Evolutionary conservation across 2,797 vertebrate genomes (phyloP), one percentile per base, ranked within the genome.

Genomic region (Muscicapa comitata): DNA sequence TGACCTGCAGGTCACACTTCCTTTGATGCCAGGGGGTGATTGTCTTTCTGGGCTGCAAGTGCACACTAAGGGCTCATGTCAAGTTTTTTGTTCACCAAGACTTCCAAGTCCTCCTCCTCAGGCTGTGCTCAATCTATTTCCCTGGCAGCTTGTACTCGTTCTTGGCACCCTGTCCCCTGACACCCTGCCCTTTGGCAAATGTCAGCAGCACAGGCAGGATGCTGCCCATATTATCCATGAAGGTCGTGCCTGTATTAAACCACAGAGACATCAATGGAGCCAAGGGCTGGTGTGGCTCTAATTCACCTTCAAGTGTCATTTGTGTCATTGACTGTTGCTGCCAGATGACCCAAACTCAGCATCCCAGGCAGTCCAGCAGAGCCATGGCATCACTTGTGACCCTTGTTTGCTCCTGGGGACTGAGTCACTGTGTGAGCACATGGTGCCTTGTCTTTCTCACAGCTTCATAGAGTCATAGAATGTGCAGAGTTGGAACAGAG

Each of bases 151-250:
- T 24, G 3, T 42, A 28, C 10, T n/a, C 10, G 2, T 37, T 37
- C n/a, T 21, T 8, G 7, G 23, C 18, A 29, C 9, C 2, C 10
- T 45, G 35, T 5, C 6, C 10, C 21, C 33, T 6, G 9, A 23
- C 13, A 19, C 9, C 13, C 16, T 67, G 28, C 4, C 21, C 29
- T n/a, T 45, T 25, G 37, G 55, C 17, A 1, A 3, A 38, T 1
- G 1, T 5, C 2, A 13, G 7, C n/a, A 47, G 20, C 0, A 0
- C 7, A 12, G n/a, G 29, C 38, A 73, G n/a, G n/a, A 18, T 45
- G 29, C 23, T 0, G 0, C 6, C 40, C 17, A 4, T 6, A 1
- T 14, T 59, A 19, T 3, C 11, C 11, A 7, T 12, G 20, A n/a
- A 43, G 28, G 10, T 15, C 33, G 8, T 23, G 35, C 6, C 53